Evolutionary conservation across 2,888 invertebrate species (phyloP), one percentile per base, ranked within the genome.

Genomic region (Teleogryllus oceanicus): DNA sequence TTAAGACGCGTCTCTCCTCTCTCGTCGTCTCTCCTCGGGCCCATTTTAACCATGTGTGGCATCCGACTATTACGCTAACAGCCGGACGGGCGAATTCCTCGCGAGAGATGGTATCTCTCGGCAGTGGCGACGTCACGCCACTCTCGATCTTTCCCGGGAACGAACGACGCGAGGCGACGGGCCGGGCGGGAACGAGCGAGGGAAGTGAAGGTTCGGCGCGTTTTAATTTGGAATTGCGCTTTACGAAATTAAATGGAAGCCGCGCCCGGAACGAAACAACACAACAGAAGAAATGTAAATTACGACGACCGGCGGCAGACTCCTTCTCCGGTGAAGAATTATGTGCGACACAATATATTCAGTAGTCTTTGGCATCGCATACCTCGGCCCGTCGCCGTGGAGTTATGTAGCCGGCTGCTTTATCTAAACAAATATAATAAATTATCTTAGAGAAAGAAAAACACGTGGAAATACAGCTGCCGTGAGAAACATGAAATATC

Each of bases 161-260:
- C 37, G 37, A 37, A 37, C 8, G 37, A 37, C 37, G 37, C 37
- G 37, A 37, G 5, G 37, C 37, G 37, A 37, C 37, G 37, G 37
- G 37, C 37, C 37, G 37, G 8, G 37, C 37, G 37, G 8, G 37
- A n/a, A 62, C 13, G 62, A 62, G 62, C 62, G 62, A 18, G 16
- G 3, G 62, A 12, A 62, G n/a, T 62, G 62, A 62, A 62, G n/a
- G 62, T 8, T 62, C n/a, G 62, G 62, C 62, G 62, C n/a, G 62
- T 62, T 62, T 62, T 62, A 62, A 62, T 62, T 62, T 62, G 62
- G 62, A 62, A 62, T 62, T 62, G n/a, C 62, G n/a, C n/a, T 62
- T 62, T 62, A 62, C 62, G 62, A 62, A 62, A 62, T 62, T 62
- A 62, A 62, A 62, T 62, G 62, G 37, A 62, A 62, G 62, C 62